Conservation (phyloP, 1,140 invertebrate species). For the Homarus americanus region DNA sequence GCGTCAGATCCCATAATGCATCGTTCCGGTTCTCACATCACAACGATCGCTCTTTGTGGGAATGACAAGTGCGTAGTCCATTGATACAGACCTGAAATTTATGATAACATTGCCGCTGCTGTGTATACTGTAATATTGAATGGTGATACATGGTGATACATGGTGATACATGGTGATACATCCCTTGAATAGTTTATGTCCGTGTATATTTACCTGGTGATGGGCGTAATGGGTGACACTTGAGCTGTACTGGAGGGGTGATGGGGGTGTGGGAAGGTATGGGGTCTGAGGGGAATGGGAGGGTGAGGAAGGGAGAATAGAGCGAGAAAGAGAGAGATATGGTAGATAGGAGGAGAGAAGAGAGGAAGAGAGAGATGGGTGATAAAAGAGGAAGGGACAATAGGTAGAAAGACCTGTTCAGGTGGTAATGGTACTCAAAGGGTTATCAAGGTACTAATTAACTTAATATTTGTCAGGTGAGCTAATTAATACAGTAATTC, state of each 20-base stretch:
- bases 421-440: constrained; percentile 44
- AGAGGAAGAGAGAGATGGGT: constrained; percentile 70
- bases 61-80: not conserved
- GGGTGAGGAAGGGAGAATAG: not conserved
- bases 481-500: too few species aligned
- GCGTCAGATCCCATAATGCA: constrained; percentile 10
- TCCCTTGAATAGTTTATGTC: constrained; percentile 3
- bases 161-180: not conserved
- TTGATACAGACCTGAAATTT: too few species aligned
- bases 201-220: not conserved
- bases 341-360: not conserved
- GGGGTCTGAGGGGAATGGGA: not conserved
- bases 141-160: constrained; percentile 8
- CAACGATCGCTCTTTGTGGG: constrained; percentile 44
- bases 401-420: not conserved
- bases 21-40: not conserved
- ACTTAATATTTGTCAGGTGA: too few species aligned
- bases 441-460: too few species aligned
- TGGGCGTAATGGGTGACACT: not conserved
- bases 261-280: not conserved
- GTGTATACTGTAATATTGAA: constrained; percentile 6
- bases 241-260: not conserved
- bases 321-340: not conserved
- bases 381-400: not conserved
- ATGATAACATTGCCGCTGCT: constrained; percentile 5